These are phyloP conservation scores for Trichogramma evanescens DNA, from an alignment of 2,888 invertebrate species.

Conservation along the genomic window DNA sequence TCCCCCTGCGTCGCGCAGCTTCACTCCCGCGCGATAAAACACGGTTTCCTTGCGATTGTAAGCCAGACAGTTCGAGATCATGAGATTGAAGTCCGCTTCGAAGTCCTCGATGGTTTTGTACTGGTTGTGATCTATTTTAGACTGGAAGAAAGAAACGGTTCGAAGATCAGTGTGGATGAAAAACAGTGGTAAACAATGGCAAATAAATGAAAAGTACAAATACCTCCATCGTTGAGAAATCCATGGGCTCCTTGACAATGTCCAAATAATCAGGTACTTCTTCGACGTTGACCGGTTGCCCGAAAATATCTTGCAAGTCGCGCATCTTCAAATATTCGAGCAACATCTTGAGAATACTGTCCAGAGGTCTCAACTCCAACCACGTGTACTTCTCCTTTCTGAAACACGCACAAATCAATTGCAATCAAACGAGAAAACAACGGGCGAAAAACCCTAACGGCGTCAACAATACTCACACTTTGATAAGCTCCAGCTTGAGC, in stretches of 20 bases:
- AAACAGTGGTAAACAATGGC: background rate
- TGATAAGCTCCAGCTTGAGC: slow-evolving; percentile 79
- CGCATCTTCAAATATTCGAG: slow-evolving; percentile 69
- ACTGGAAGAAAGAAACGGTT: slow-evolving; percentile 22
- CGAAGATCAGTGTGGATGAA: background rate
- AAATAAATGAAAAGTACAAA: slow-evolving; percentile 5
- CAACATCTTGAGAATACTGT: slow-evolving; percentile 69
- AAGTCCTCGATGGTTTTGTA: slow-evolving; percentile 71
- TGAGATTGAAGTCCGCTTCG: slow-evolving; percentile 86
- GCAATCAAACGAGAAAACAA: background rate
- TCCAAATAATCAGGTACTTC: slow-evolving; percentile 88
- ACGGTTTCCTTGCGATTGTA: slow-evolving; percentile 95
- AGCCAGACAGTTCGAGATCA: slow-evolving; percentile 90
- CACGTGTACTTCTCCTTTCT: slow-evolving; percentile 71
- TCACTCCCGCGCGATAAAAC: slow-evolving; percentile 83
- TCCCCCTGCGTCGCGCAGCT: slow-evolving; percentile 83
- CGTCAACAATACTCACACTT: slow-evolving; percentile 50
- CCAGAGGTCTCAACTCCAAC: slow-evolving; percentile 74
- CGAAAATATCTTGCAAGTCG: slow-evolving; percentile 83
- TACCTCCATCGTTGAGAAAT: slow-evolving; percentile 77
- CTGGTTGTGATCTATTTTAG: slow-evolving; percentile 61
- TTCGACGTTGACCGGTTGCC: slow-evolving; percentile 82
- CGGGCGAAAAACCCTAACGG: too few relatives aligned
- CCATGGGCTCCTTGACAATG: slow-evolving; percentile 81
- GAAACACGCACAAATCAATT: slow-evolving; percentile 9